These are phyloP conservation scores for Coregonus sp. DNA, from an alignment of 2,797 vertebrate genomes.

Conservation along the genomic window DNA sequence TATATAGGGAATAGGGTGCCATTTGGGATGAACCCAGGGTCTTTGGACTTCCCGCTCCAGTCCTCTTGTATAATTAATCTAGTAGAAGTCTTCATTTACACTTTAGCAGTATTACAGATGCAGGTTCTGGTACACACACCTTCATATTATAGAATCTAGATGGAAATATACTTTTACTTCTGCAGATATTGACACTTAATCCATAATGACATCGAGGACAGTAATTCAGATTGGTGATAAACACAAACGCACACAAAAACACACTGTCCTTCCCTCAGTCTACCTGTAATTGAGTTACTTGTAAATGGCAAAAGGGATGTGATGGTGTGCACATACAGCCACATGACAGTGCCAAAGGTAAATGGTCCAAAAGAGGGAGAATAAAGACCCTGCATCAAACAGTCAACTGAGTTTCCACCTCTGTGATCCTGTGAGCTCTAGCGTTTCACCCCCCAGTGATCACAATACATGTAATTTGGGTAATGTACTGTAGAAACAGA, in stretches of 20 bases:
- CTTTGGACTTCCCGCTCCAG: slow-evolving; percentile 21
- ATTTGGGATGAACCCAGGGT: too few species aligned
- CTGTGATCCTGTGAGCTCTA: slow-evolving; percentile 44
- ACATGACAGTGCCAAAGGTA: neutral
- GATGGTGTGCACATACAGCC: neutral
- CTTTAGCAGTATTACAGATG: slow-evolving; percentile 8
- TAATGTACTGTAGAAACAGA: slow-evolving; percentile 30
- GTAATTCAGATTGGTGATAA: neutral
- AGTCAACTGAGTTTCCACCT: slow-evolving; percentile 29
- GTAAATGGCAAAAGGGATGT: neutral
- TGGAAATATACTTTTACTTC: slow-evolving; percentile 4
- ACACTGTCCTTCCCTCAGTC: neutral
- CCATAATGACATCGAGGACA: too few species aligned
- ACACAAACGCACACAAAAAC: neutral
- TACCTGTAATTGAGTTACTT: neutral
- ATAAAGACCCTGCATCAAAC: neutral
- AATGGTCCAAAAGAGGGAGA: slow-evolving; percentile 39
- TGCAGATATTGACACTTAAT: neutral
- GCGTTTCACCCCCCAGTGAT: slow-evolving; percentile 51
- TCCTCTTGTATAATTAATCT: slow-evolving; percentile 62
- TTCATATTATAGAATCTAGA: neutral
- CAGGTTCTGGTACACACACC: slow-evolving; percentile 38
- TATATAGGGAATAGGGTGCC: too few species aligned
- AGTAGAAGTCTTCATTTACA: slow-evolving; percentile 10
- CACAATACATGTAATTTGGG: slow-evolving; percentile 36